Conservation (phyloP, 2,797 vertebrate genomes). For the Calcarius lapponicus region DNA sequence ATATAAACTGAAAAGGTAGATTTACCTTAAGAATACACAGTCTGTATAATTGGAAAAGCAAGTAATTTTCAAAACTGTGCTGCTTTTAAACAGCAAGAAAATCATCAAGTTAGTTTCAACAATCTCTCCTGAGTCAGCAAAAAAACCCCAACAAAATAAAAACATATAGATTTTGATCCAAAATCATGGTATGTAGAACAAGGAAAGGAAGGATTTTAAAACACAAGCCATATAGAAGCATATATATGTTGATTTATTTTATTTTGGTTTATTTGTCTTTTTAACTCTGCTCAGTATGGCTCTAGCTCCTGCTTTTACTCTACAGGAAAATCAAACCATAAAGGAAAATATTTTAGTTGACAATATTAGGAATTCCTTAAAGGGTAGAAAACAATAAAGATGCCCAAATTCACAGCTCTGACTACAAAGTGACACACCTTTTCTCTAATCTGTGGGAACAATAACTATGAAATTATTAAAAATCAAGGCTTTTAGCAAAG, state of each 20-base stretch:
- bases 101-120: background rate
- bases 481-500: background rate
- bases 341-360: background rate
- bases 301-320: background rate
- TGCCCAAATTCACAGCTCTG: background rate
- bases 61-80: background rate
- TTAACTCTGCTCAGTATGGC: background rate
- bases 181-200: background rate
- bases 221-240: rapidly evolving
- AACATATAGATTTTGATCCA: background rate
- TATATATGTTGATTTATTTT: background rate
- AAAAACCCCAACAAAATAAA: background rate
- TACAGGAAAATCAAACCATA: background rate
- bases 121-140: background rate
- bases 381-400: background rate
- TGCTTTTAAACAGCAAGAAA: background rate
- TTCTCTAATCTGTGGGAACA: background rate
- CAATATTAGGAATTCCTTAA: background rate
- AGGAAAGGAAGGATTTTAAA: background rate
- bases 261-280: background rate
- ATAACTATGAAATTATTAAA: background rate
- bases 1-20: background rate
- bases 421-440: background rate
- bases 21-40: background rate
- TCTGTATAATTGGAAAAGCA: background rate